Conservation (phyloP, 2,888 invertebrate genomes). For the Scrobipalpa costella region DNA sequence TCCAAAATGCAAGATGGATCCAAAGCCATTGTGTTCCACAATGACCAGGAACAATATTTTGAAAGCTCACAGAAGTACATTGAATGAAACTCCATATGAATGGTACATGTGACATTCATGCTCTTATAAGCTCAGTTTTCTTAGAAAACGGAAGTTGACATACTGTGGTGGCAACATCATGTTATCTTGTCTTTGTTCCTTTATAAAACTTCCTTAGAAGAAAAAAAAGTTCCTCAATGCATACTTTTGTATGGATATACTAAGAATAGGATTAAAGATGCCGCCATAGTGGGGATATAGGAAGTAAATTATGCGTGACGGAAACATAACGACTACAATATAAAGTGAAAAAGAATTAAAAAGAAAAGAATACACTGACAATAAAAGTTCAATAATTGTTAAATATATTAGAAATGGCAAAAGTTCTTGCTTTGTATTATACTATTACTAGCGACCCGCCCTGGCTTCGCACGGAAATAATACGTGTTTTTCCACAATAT, state of each 20-base stretch:
- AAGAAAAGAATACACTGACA: neutral
- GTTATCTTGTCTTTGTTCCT: slow-evolving; percentile 47
- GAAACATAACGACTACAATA: neutral
- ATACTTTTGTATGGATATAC: slow-evolving; percentile 10
- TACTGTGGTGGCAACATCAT: slow-evolving; percentile 50
- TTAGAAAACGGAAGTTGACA: slow-evolving; percentile 65
- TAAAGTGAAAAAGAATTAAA: no score
- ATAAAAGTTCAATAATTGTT: no score
- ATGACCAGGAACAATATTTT: slow-evolving; percentile 62
- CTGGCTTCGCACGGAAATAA: no score
- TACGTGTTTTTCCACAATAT: no score
- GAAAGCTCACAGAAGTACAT: slow-evolving; percentile 55
- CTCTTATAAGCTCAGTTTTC: slow-evolving; percentile 41
- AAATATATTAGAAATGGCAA: no score
- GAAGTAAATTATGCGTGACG: neutral
- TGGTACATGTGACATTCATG: slow-evolving; percentile 47
- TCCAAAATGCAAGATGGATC: slow-evolving; percentile 30
- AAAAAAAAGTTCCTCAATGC: slow-evolving; percentile 12
- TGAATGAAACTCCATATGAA: slow-evolving; percentile 40
- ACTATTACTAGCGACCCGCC: no score
- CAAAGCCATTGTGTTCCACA: slow-evolving; percentile 49
- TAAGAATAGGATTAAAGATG: neutral
- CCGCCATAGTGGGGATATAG: neutral
- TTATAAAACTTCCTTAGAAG: slow-evolving; percentile 32
- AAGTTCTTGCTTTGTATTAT: no score